Conservation (phyloP, 2,113 vertebrate species). For the Festucalex cinctus region DNA sequence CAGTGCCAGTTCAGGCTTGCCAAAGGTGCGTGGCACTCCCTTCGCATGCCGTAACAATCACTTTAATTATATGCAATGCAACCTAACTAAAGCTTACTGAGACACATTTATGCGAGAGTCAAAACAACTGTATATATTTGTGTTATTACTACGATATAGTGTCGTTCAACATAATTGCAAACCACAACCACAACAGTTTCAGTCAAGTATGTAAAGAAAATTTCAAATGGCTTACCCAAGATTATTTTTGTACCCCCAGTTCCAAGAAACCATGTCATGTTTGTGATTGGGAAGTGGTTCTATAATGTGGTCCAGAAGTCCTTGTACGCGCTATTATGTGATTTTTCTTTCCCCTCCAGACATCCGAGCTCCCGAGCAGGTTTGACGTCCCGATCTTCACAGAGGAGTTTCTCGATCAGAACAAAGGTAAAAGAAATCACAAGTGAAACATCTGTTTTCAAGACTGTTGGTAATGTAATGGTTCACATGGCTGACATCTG, state of each 20-base stretch:
- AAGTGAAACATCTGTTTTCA: not conserved
- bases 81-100: not conserved
- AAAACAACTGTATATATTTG: not conserved
- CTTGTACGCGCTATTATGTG: not conserved
- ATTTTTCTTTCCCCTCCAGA: constrained; percentile 60
- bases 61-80: not conserved
- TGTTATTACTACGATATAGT: not conserved
- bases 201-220: not conserved
- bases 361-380: constrained; percentile 75
- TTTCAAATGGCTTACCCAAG: too few relatives aligned
- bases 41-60: not conserved
- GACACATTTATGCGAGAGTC: not conserved
- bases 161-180: not conserved
- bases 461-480: not conserved
- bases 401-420: constrained; percentile 96
- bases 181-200: not conserved
- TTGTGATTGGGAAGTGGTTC: too few relatives aligned
- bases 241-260: too few relatives aligned
- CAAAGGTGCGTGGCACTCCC: constrained; percentile 61
- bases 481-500: not conserved
- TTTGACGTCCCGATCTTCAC: constrained; percentile 97
- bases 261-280: too few relatives aligned
- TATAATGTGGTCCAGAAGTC: too few relatives aligned
- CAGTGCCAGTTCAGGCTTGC: constrained; percentile 59
- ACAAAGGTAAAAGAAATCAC: constrained; percentile 81